phyloP scores from a whole-genome alignment of 2,797 vertebrate species.

The Varecia variegata region DNA sequence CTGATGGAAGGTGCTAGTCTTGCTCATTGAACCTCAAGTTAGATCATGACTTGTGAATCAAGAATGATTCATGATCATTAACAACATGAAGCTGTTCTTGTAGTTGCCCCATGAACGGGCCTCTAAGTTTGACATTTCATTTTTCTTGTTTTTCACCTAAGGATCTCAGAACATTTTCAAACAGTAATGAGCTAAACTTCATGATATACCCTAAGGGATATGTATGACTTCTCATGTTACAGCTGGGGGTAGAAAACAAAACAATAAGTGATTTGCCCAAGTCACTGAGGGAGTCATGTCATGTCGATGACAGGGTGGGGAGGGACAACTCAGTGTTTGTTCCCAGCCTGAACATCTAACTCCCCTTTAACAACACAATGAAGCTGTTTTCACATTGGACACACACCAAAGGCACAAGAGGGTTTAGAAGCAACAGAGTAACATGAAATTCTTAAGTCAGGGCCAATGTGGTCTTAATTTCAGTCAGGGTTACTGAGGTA shows the following conservation, averaged over 20 bases:
- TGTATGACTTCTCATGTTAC: not conserved
- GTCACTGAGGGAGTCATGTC: not conserved
- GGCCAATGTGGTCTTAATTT: slow-evolving; percentile 17
- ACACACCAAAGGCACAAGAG: not conserved
- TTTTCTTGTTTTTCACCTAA: not conserved
- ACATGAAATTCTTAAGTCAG: not conserved
- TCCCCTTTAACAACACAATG: not conserved
- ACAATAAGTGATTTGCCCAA: not conserved
- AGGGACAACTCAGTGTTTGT: not conserved
- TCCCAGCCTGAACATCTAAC: not conserved
- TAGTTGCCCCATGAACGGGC: not conserved
- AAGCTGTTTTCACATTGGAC: not conserved
- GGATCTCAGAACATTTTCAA: slow-evolving; percentile 22
- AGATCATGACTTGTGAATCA: not conserved
- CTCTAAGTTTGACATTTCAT: not conserved
- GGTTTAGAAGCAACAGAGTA: not conserved
- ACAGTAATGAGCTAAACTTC: slow-evolving; percentile 24
- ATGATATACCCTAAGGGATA: not conserved
- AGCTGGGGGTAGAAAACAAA: slow-evolving; percentile 42
- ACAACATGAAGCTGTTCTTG: not conserved
- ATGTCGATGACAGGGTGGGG: not conserved
- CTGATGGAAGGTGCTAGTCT: not conserved
- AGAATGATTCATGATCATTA: not conserved
- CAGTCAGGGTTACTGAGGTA: not conserved
- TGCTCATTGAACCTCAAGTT: not conserved